phyloP scores from a whole-genome alignment of 2,888 invertebrate species.

The Atrina japonica region DNA sequence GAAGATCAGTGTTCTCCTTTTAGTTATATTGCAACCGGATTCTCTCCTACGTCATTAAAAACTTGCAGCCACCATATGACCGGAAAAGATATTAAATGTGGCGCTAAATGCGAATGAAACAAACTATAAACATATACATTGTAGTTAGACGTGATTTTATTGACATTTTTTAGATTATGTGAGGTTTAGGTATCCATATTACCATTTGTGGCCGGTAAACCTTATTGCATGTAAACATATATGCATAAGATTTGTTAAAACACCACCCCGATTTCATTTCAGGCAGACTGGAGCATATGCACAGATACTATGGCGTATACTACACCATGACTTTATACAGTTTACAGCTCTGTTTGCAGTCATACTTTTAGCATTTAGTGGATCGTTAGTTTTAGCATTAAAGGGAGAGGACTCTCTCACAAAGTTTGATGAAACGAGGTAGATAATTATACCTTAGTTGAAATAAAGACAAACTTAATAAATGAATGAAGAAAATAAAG shows the following conservation, averaged over 20 bases:
- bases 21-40: too few species aligned
- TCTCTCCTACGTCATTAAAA: too few species aligned
- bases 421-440: conserved; percentile 66
- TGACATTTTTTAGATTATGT: too few species aligned
- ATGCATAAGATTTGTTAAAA: background rate
- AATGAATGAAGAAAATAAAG: background rate
- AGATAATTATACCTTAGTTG: background rate
- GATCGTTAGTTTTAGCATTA: conserved; percentile 67
- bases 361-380: conserved; percentile 73
- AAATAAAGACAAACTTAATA: background rate
- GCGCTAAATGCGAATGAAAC: too few species aligned
- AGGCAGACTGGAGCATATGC: conserved; percentile 75
- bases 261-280: conserved; percentile 30
- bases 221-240: background rate
- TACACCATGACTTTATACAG: conserved; percentile 71
- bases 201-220: too few species aligned
- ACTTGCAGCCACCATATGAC: too few species aligned
- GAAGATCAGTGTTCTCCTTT: too few species aligned
- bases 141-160: too few species aligned
- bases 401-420: conserved; percentile 64
- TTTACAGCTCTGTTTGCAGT: conserved; percentile 70
- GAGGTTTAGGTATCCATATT: too few species aligned
- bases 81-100: too few species aligned
- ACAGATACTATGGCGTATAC: conserved; percentile 69
- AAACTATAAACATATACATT: too few species aligned